Percentiles rank a stretch among this genome's conserved stretches.
Evolutionary conservation across 1,140 invertebrate genomes (phyloP).

Genomic region (Acromyrmex charruanus): DNA sequence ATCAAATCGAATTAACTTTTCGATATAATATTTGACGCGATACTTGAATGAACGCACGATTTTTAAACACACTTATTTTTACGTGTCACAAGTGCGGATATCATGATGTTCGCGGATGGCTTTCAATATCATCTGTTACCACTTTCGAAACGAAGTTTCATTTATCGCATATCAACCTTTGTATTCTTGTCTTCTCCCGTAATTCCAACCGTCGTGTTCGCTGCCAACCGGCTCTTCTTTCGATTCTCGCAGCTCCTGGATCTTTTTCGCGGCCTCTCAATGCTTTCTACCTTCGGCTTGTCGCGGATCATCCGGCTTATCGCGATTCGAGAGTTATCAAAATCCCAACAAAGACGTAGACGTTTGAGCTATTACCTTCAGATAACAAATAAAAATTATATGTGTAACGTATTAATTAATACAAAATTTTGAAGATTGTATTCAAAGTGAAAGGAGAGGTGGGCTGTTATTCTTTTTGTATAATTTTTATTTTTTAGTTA

Average conservation of each 20-base stretch:
- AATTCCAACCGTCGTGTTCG: constrained; percentile 37
- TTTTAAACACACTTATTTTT: not conserved
- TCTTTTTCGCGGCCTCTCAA: constrained; percentile 21
- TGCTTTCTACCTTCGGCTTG: constrained; percentile 33
- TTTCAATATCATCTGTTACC: constrained; percentile 60
- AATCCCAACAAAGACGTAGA: constrained; percentile 50
- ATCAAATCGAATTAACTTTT: not conserved
- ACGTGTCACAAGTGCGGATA: not conserved
- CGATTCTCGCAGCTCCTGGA: constrained; percentile 33
- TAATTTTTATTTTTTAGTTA: too few species aligned
- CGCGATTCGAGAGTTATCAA: constrained; percentile 50
- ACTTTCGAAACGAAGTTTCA: constrained; percentile 53
- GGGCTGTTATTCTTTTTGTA: too few species aligned
- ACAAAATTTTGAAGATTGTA: not conserved
- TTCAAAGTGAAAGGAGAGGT: not conserved
- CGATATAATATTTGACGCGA: not conserved
- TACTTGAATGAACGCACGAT: constrained; percentile 2
- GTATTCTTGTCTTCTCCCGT: constrained; percentile 20
- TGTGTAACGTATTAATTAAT: not conserved
- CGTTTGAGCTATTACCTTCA: constrained; percentile 37
- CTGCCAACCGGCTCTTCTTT: constrained; percentile 39
- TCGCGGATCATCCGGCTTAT: constrained; percentile 67
- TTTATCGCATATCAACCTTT: constrained; percentile 46
- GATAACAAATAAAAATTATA: constrained; percentile 7
- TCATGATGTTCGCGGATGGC: constrained; percentile 10